phyloP scores from a whole-genome alignment of 2,888 invertebrate species.

The Leptothorax acervorum region DNA sequence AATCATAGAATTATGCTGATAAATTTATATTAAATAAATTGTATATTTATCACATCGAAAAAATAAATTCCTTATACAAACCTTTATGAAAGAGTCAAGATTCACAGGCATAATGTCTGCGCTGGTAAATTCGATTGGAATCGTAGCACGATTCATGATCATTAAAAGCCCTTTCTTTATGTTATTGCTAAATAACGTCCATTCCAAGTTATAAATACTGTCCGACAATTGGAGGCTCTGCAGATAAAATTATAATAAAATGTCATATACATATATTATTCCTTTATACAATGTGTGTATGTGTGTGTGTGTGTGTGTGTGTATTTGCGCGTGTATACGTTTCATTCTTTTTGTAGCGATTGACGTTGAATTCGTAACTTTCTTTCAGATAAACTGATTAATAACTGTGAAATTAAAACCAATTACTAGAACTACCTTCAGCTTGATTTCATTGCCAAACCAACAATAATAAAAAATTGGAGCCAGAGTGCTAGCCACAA shows the following conservation, averaged over 20 bases:
- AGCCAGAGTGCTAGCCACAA: slow-evolving; percentile 13
- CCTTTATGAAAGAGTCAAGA: slow-evolving; percentile 40
- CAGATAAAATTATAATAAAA: background rate
- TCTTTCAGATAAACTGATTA: background rate
- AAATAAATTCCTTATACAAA: background rate
- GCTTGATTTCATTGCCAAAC: slow-evolving; percentile 53
- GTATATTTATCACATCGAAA: background rate
- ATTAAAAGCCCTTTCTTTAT: slow-evolving; percentile 23
- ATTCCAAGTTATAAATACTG: slow-evolving; percentile 27
- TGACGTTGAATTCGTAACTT: background rate
- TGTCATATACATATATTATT: background rate
- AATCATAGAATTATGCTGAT: background rate
- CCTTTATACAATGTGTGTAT: background rate
- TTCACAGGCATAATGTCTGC: slow-evolving; percentile 9
- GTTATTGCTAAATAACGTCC: background rate
- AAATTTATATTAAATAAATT: background rate
- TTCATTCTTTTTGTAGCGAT: background rate
- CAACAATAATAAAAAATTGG: slow-evolving; percentile 54
- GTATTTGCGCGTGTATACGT: background rate
- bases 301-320: background rate
- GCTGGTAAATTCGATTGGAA: slow-evolving; percentile 34
- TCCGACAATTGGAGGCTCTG: slow-evolving; percentile 32
- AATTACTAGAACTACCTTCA: slow-evolving; percentile 16
- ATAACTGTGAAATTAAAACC: slow-evolving; percentile 2
- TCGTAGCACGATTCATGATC: slow-evolving; percentile 35